Evolutionary conservation across 2,797 vertebrate species (phyloP).

Genomic region (Loris lydekkerianus): DNA sequence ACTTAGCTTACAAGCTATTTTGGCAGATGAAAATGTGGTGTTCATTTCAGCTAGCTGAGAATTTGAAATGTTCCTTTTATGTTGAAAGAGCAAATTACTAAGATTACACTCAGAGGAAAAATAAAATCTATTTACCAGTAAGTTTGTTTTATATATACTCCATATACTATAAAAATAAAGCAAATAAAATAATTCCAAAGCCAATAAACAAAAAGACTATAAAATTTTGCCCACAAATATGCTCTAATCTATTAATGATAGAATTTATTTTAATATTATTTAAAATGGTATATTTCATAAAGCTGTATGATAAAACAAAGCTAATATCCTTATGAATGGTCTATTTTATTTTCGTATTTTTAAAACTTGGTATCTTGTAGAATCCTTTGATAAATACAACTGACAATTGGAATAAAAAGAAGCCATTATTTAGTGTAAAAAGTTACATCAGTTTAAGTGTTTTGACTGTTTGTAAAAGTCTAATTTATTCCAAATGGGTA

Average conservation of each 20-base stretch:
- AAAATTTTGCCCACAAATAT: not conserved
- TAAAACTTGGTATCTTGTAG: not conserved
- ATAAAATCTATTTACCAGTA: conserved; percentile 35
- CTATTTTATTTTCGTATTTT: conserved; percentile 48
- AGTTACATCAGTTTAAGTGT: not conserved
- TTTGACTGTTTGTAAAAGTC: not conserved
- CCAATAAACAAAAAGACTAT: not conserved
- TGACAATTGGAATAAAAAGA: not conserved
- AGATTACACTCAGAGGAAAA: not conserved
- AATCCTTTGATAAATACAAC: not conserved
- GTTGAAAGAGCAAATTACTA: conserved; percentile 21
- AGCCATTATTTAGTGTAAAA: not conserved
- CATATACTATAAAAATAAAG: conserved; percentile 7
- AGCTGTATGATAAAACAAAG: not conserved
- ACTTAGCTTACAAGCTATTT: not conserved
- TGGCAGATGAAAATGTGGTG: not conserved
- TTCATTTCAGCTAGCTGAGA: conserved; percentile 22
- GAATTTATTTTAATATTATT: not conserved
- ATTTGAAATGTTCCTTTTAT: conserved; percentile 61
- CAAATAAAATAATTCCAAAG: conserved; percentile 45
- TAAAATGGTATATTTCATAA: conserved; percentile 15
- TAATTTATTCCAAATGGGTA: not conserved
- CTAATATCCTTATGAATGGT: not conserved
- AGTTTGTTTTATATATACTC: not conserved
- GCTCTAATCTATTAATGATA: not conserved